Evolutionary conservation across 1,140 invertebrate genomes (phyloP), one percentile per base, ranked within the genome.

Genomic region (Zaprionus inermis): DNA sequence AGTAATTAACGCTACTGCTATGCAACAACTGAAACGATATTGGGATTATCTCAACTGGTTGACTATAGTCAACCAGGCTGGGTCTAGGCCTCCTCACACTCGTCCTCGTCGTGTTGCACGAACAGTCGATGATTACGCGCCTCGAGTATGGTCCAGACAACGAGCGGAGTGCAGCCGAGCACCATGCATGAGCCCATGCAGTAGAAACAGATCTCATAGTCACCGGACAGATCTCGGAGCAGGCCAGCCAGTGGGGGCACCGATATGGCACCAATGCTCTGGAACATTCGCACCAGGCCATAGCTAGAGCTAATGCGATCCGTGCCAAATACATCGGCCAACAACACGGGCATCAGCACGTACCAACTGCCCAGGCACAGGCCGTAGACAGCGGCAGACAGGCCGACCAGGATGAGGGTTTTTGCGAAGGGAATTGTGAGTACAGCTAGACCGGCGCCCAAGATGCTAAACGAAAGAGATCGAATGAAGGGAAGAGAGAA

Each of bases 181-280:
- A 96, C 94, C 95, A 96, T 96, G 78, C 95, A 96, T 5, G 95
- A 94, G 11, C 95, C 95, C 95, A 96, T 96, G 71, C 95, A 95
- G 73, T 95, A 94, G 91, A 96, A 96, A 88, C 95, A 95, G 72
- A 95, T 94, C 0, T 94, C 94, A 79, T 96, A 96, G 58, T 94
- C 95, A 12, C 95, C 95, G 0, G 95, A 96, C 1, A 95, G 93
- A 82, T 96, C 95, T 9, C 95, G 93, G 20, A 96, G 72, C 22
- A 95, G 93, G 20, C 95, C 95, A 72, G 95, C 94, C 57, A 95
- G 93, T 1, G 95, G 95, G 10, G 95, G 95, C 63, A 96, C 94
- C 22, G 95, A 95, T 5, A 96, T 95, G 11, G 95, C 95, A 1
- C 95, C 95, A n/a, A 96, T 92, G 71, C 95, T 96, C 92, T 96